These are phyloP conservation scores for Chrysocyon brachyurus DNA, from an alignment of 2,797 vertebrate genomes.

Conservation along the genomic window DNA sequence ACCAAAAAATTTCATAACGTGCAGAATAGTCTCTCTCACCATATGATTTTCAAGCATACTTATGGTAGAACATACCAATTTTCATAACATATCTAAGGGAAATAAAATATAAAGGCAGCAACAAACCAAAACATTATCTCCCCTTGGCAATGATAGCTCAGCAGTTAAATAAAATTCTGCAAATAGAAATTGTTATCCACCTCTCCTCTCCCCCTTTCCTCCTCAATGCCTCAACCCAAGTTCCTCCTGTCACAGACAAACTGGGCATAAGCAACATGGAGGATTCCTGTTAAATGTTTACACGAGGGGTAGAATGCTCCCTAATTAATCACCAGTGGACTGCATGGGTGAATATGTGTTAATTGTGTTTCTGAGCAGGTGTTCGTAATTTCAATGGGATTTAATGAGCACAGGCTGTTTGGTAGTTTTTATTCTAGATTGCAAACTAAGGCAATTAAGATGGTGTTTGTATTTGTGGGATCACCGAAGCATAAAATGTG, in stretches of 20 bases:
- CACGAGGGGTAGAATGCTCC: neutral
- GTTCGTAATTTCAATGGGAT: slow-evolving; percentile 51
- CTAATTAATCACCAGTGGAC: slow-evolving; percentile 42
- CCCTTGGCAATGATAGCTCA: neutral
- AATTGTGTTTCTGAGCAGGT: slow-evolving; percentile 46
- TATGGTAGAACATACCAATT: neutral
- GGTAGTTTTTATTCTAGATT: slow-evolving; percentile 36
- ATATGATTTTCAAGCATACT: neutral
- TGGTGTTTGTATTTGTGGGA: neutral
- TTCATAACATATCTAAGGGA: neutral
- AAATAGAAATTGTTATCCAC: neutral
- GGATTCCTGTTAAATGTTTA: slow-evolving; percentile 11
- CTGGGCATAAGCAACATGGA: neutral
- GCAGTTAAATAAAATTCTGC: neutral
- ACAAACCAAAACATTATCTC: slow-evolving; percentile 5
- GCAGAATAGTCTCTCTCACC: neutral
- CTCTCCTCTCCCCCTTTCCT: neutral
- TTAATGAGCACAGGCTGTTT: slow-evolving; percentile 35
- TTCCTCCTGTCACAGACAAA: neutral
- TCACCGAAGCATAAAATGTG: neutral
- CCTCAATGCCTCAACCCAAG: neutral
- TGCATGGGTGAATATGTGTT: neutral
- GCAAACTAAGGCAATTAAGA: slow-evolving; percentile 41
- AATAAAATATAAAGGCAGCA: slow-evolving; percentile 52
- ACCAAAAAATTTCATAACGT: neutral